Evolutionary conservation across 2,888 invertebrate species (phyloP), one percentile per base, ranked within the genome.

Genomic region (Trachelus troglodyta): DNA sequence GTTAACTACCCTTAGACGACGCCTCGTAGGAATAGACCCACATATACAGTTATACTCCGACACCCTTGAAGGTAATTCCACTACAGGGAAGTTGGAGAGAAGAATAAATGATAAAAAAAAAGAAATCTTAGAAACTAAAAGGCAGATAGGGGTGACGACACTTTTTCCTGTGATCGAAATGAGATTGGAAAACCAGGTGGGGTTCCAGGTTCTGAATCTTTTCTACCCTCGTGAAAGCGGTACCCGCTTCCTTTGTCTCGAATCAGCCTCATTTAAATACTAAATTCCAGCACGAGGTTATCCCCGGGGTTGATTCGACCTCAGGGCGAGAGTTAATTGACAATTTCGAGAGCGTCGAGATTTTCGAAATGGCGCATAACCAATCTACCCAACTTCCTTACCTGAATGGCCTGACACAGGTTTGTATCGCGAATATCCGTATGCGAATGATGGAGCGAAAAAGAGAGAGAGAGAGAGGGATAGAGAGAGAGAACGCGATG

Each of bases 1-100:
- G 87, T 88, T 87, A 88, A 88, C 85, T 86, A 83, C 83, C 79
- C 82, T 83, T 83, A 74, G 76, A 73, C 79, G 73, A 73, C 69
- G 56, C 31, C 73, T 37, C 75, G 73, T 76, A 75, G 75, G 2
- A 15, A 40, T 15, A 40, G 15, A 15, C 1, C 15, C 15, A 40
- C 15, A 0, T 15, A 6, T 15, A 40, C 15, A 40, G 40, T 6
- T 40, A 40, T 15, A 40, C 40, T 40, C 6, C 40, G 40, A 40
- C 15, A 40, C 15, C 6, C 40, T 15, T 40, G 2, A 15, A 40
- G 40, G 40, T 40, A 40, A 40, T 40, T 40, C 40, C 15, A 15
- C 40, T 40, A 40, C 15, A 15, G 40, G 40, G 40, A 15, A 15
- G 15, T 15, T 40, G 15, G 40, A 15, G 15, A 40, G 40, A 40